Percentiles rank a stretch among this genome's conserved stretches.
Conservation (phyloP, 2,888 invertebrate species). For the Ormyrus labotus region DNA sequence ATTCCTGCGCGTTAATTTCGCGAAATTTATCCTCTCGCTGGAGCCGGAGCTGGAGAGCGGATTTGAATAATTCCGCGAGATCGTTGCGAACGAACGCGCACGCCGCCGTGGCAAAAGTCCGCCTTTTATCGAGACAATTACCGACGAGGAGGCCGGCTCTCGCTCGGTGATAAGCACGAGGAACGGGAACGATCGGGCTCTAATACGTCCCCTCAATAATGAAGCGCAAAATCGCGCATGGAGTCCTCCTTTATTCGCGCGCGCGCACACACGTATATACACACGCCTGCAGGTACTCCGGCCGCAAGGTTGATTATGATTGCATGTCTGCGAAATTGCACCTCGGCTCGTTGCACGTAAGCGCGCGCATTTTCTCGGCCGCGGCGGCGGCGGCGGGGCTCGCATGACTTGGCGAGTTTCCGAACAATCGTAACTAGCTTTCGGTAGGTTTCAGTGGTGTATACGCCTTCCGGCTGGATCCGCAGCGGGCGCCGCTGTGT, state of each 20-base stretch:
- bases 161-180: neutral
- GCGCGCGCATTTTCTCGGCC: conserved; percentile 34
- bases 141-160: too few relatives aligned
- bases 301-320: conserved; percentile 69
- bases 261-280: neutral
- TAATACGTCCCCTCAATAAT: conserved; percentile 29
- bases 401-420: conserved; percentile 73
- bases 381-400: conserved; percentile 56
- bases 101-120: too few relatives aligned
- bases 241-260: conserved; percentile 7
- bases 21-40: neutral
- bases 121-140: too few relatives aligned
- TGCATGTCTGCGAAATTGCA: conserved; percentile 73
- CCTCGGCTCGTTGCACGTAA: conserved; percentile 62
- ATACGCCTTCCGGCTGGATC: conserved; percentile 65
- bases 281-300: neutral
- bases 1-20: neutral
- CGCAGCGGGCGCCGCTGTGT: conserved; percentile 67
- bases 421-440: conserved; percentile 74
- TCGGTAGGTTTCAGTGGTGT: conserved; percentile 62
- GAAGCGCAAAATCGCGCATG: conserved; percentile 21
- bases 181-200: neutral
- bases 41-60: too few relatives aligned
- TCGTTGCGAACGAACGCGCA: too few relatives aligned
- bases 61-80: too few relatives aligned